Base-by-base conservation (phyloP, 2,888 invertebrate genomes). In the Thereva unica region DNA sequence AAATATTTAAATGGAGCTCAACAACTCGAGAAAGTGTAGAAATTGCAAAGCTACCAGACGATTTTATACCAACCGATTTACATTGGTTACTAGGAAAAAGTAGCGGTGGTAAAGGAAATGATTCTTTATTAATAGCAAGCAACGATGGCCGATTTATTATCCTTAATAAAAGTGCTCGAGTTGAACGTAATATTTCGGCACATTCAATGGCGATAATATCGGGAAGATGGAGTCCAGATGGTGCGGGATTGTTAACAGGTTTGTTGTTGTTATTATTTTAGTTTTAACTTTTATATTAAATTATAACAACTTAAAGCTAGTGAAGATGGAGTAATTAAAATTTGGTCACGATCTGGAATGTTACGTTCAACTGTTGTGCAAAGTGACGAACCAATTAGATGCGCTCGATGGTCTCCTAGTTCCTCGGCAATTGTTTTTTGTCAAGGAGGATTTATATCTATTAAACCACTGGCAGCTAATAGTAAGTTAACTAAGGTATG, bases 341-440 rank as follows among this genome's bases (percentile, higher is more conserved):
- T 98, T 68, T 99, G 98, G 98, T 98, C 98, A 0, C 85, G 96
- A 53, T 94, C 92, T 75, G 98, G 97, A 9, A 90, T 95, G 85
- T 84, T 99, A 9, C 86, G 99, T 2, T 95, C 97, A 0, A 92
- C 92, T 1, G 87, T 97, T 1, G 88, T 94, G 52, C 90, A 93
- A 72, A 87, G 87, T 71, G 91, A 91, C 66, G 90, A 90, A 74
- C 89, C 96, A 0, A 89, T 96, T 67, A 91, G 95, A 74, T 88
- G 89, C 64, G 90, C 94, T 3, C 87, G 89, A 47, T 98, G 97
- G 91, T 88, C 89, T 59, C 89, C 90, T 0, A 88, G 87, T 72
- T 87, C 88, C 72, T 84, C 85, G 42, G 84, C 87, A 5, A 87
- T 91, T 68, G 83, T 88, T 6, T 89, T 90, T 71, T 86, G 89